Base-by-base conservation (phyloP, 2,113 vertebrate species). In the Casuarius casuarius region DNA sequence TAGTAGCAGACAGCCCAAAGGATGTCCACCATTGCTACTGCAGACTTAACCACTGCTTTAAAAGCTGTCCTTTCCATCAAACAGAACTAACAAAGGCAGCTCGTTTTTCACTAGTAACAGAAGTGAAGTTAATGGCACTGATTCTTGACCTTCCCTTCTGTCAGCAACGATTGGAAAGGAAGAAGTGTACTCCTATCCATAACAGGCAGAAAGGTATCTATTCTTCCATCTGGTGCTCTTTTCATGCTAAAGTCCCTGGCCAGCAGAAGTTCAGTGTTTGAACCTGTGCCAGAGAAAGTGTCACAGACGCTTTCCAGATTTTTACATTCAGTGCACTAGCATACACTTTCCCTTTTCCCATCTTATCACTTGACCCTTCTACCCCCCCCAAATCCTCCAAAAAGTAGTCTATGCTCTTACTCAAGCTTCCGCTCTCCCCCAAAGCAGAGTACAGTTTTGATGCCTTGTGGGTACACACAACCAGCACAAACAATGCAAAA, bases 81-180 rank as follows among this genome's bases (percentile, higher is more conserved):
- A 51, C 0, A 70, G 29, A 44, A 61, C n/a, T 65, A 48, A 75
- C 80, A 28, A 72, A 78, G 71, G 54, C 7, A 91, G 49, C 8
- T 48, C 1, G 0, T 76, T 68, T 84, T 70, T n/a, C 6, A 5
- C 14, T n/a, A 44, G 10, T 49, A 29, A 61, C 61, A 82, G n/a
- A 25, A 49, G 56, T 21, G 31, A 59, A 59, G 1, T 19, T 70
- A 52, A 62, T 3, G 20, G 29, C 26, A 42, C 40, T 12, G n/a
- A n/a, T 33, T 59, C 56, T 33, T 0, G 0, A 19, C 35, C 62
- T 79, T 83, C n/a, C 28, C 72, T 61, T 75, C 38, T n/a, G n/a
- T 17, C 80, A 86, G 58, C 38, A 83, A 76, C n/a, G 18, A 71
- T 81, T 1, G 38, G 38, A 12, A 42, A 22, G 62, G 20, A 31